phyloP scores from a whole-genome alignment of 2,797 vertebrate genomes.

The Loriculus beryllinus region DNA sequence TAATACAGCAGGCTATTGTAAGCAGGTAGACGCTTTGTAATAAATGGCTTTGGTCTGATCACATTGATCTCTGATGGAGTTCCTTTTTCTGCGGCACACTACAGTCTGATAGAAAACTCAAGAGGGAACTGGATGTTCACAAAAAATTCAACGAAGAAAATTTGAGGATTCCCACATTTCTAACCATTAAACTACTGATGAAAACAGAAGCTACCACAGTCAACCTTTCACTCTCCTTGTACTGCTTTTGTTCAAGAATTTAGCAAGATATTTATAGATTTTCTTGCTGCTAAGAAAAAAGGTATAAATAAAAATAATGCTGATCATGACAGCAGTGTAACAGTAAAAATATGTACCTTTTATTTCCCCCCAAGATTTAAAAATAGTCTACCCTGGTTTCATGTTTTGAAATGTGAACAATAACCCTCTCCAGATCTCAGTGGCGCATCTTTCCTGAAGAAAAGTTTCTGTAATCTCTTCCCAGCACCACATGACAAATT shows the following conservation, averaged over 20 bases:
- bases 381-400: not conserved
- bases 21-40: too few species aligned
- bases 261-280: not conserved
- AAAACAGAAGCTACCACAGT: not conserved
- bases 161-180: not conserved
- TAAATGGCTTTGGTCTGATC: too few species aligned
- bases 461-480: not conserved
- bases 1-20: too few species aligned
- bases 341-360: not conserved
- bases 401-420: not conserved
- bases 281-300: not conserved
- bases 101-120: not conserved
- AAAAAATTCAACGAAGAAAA: not conserved
- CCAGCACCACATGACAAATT: not conserved
- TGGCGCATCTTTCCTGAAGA: not conserved
- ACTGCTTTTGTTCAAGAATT: not conserved
- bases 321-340: not conserved
- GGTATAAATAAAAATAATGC: not conserved
- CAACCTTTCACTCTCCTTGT: not conserved
- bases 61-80: too few species aligned
- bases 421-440: not conserved
- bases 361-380: not conserved
- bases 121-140: not conserved
- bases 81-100: not conserved
- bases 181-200: not conserved